phyloP scores from a whole-genome alignment of 2,113 vertebrate species.

The Hassar affinis region DNA sequence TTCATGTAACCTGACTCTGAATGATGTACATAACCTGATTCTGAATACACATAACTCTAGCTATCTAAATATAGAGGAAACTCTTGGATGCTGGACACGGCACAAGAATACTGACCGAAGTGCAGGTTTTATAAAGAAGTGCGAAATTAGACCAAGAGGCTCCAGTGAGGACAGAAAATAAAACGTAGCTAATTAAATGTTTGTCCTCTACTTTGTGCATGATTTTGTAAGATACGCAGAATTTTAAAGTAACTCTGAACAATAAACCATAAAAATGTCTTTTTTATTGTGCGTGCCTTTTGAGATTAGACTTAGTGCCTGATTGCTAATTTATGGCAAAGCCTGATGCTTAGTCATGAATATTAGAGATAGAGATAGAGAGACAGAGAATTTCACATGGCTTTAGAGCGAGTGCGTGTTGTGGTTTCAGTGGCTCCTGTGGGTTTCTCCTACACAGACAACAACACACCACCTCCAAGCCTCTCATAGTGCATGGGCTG shows the following conservation, averaged over 20 bases:
- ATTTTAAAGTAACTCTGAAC: neutral
- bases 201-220: neutral
- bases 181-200: neutral
- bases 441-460: constrained; percentile 16
- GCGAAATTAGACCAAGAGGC: neutral
- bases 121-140: neutral
- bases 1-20: neutral
- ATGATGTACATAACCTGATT: neutral
- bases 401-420: constrained; percentile 16
- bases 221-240: neutral
- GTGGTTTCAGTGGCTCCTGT: constrained; percentile 8
- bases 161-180: neutral
- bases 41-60: neutral
- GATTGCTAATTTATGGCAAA: neutral
- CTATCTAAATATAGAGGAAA: neutral
- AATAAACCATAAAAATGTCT: neutral
- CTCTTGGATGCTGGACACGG: neutral
- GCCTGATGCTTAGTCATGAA: neutral
- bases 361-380: neutral
- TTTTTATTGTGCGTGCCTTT: neutral
- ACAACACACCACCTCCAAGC: neutral
- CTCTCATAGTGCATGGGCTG: neutral
- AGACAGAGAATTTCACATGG: neutral
- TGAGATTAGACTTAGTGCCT: neutral
- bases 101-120: neutral